These are phyloP conservation scores for Esox masquinongy DNA, from an alignment of 2,797 vertebrate species.

Conservation along the genomic window DNA sequence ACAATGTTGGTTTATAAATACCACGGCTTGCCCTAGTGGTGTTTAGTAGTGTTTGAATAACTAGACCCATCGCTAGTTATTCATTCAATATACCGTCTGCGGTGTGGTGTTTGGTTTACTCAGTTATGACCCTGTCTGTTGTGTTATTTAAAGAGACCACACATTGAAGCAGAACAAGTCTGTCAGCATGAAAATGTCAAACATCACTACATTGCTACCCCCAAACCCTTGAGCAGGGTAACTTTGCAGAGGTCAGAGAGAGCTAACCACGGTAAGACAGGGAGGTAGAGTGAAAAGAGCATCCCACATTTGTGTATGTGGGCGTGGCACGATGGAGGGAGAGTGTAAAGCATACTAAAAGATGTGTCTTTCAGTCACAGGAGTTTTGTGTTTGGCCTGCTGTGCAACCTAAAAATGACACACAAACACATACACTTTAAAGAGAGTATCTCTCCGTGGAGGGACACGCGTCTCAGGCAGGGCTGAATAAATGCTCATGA, in stretches of 20 bases:
- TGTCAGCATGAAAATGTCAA: constrained; percentile 34
- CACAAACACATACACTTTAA: neutral
- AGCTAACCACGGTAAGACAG: neutral
- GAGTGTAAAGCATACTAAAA: neutral
- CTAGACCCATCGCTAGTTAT: no score
- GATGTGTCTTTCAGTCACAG: neutral
- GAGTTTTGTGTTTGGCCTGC: neutral
- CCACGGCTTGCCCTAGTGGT: neutral
- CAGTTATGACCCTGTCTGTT: neutral
- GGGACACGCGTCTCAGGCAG: constrained; percentile 4
- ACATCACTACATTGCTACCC: constrained; percentile 21
- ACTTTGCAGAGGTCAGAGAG: neutral
- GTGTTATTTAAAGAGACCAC: constrained; percentile 2
- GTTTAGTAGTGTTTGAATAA: neutral
- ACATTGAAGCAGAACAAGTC: constrained; percentile 47
- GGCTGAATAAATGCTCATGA: constrained; percentile 26
- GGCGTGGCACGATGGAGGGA: neutral
- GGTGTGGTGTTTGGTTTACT: neutral
- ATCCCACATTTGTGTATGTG: constrained; percentile 14
- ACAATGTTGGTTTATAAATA: no score
- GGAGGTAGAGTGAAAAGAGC: neutral
- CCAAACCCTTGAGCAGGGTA: neutral
- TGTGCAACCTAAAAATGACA: constrained; percentile 3
- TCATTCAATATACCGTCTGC: neutral
- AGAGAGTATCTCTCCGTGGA: constrained; percentile 19